A percentile compares a stretch with the other conserved stretches of the same genome.
These are phyloP conservation scores for Mustelus asterias DNA, from an alignment of 2,113 vertebrate species.

Conservation along the genomic window DNA sequence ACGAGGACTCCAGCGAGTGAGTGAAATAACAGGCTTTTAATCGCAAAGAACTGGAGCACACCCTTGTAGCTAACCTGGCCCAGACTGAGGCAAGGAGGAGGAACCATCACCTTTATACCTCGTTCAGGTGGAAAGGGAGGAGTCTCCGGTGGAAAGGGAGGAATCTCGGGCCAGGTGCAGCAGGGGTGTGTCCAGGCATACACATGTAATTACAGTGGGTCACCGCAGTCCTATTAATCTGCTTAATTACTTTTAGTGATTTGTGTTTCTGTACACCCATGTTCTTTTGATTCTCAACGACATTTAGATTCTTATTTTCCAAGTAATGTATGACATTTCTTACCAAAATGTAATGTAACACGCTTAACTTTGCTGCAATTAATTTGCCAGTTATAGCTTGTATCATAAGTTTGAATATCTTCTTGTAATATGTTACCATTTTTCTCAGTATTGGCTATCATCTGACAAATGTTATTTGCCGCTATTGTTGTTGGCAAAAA, in stretches of 20 bases:
- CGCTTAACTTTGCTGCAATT: neutral
- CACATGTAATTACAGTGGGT: too few relatives aligned
- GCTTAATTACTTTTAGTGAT: neutral
- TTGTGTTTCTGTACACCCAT: neutral
- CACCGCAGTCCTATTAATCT: neutral
- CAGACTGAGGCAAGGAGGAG: too few relatives aligned
- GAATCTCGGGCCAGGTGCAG: too few relatives aligned
- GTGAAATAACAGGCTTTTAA: too few relatives aligned
- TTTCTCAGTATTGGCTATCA: neutral
- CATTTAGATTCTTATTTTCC: too few relatives aligned
- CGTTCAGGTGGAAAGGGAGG: too few relatives aligned
- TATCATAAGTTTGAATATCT: neutral
- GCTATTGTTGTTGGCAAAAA: neutral
- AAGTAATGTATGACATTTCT: neutral
- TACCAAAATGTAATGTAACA: neutral
- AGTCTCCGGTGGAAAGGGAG: too few relatives aligned
- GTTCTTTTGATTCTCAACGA: neutral
- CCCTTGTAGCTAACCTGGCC: too few relatives aligned
- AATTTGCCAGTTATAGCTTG: neutral
- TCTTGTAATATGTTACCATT: neutral
- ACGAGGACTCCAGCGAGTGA: too few relatives aligned
- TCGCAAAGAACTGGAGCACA: too few relatives aligned
- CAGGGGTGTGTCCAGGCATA: too few relatives aligned
- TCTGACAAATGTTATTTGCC: neutral
- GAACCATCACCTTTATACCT: too few relatives aligned